Conservation (phyloP, 1,140 invertebrate genomes). For the roundworm (Caenorhabditis elegans) region WBcel235 BX284605.5:13360501-13361000, state of each 20-base stretch:
- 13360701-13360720: background rate
- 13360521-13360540: background rate
- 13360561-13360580: background rate
- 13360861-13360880: too few species aligned
- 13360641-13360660: background rate
- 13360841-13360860: too few species aligned
- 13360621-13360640: background rate
- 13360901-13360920: too few species aligned
- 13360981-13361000: too few species aligned
- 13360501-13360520: background rate
- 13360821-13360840: too few species aligned
- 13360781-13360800: background rate
- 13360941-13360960: too few species aligned
- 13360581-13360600: background rate
- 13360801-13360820: background rate
- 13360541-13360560: too few species aligned
- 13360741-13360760: background rate
- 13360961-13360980: too few species aligned
- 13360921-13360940: too few species aligned
- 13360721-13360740: background rate
- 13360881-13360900: too few species aligned
- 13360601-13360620: background rate
- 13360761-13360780: constrained; percentile 13
- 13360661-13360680: background rate
- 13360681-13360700: background rate